A percentile compares a stretch with the other conserved stretches of the same genome.
Conservation (phyloP, 2,888 invertebrate species). For the Matsumyia berberina region DNA sequence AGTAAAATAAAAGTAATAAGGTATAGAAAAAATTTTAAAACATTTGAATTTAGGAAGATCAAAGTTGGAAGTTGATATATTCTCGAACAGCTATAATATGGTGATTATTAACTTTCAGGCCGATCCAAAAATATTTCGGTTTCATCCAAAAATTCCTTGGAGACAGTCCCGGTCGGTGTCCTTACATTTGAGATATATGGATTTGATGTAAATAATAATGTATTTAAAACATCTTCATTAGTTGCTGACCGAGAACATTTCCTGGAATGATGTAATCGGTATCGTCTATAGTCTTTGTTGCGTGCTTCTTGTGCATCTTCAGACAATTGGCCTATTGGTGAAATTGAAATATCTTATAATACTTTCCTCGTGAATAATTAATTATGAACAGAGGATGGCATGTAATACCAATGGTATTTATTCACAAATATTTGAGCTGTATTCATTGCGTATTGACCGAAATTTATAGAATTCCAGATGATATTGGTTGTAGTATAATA, state of each 20-base stretch:
- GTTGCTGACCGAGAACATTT: constrained; percentile 1
- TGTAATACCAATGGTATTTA: background rate
- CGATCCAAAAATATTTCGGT: constrained; percentile 1
- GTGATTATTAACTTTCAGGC: background rate
- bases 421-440: background rate
- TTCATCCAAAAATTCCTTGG: constrained; percentile 17
- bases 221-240: constrained; percentile 3
- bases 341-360: no score
- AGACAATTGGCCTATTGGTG: no score
- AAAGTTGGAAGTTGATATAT: no score
- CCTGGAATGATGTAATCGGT: constrained; percentile 9
- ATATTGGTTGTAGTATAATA: constrained; percentile 10
- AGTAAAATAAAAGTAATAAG: background rate
- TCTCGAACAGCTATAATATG: background rate
- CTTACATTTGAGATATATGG: background rate
- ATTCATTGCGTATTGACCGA: constrained; percentile 15
- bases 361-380: no score
- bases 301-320: background rate
- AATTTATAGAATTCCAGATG: constrained; percentile 9
- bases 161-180: background rate
- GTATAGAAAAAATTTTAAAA: background rate
- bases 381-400: no score
- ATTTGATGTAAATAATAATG: constrained; percentile 5
- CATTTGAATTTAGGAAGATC: no score
- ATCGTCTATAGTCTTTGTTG: background rate